These are phyloP conservation scores for Corvus moneduloides DNA, from an alignment of 2,113 vertebrate genomes.

Conservation along the genomic window DNA sequence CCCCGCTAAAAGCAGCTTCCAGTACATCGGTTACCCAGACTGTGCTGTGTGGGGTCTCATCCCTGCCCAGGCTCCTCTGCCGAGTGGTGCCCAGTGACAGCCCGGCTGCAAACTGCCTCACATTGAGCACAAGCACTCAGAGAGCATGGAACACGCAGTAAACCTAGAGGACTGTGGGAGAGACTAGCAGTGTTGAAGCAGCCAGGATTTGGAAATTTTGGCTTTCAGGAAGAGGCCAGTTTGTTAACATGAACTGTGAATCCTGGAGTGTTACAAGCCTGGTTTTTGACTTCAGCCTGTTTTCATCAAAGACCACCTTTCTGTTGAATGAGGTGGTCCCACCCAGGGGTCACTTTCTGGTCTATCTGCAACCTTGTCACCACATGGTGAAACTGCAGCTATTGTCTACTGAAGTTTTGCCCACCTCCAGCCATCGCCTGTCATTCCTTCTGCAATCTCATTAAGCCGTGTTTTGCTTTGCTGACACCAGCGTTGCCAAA, in stretches of 20 bases:
- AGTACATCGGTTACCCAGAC: background rate
- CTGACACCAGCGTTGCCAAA: background rate
- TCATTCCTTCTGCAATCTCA: conserved; percentile 8
- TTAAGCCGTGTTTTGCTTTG: background rate
- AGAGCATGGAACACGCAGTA: background rate
- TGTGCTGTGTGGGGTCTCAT: background rate
- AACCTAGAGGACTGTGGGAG: background rate
- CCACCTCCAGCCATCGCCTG: background rate
- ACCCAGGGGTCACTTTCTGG: background rate
- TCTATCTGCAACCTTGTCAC: background rate
- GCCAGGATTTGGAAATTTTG: background rate
- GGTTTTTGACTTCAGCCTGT: background rate
- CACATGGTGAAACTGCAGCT: background rate
- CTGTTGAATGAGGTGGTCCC: background rate
- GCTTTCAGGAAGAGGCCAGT: background rate
- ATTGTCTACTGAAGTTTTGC: background rate
- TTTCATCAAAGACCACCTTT: background rate
- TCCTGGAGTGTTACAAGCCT: background rate
- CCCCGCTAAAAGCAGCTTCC: background rate
- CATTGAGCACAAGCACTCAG: background rate
- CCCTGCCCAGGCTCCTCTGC: background rate
- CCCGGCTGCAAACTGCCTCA: background rate
- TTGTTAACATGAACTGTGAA: background rate
- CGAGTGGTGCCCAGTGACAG: accelerated
- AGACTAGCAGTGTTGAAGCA: background rate